Conservation (phyloP, 2,113 vertebrate species). For the Strigops habroptila region DNA sequence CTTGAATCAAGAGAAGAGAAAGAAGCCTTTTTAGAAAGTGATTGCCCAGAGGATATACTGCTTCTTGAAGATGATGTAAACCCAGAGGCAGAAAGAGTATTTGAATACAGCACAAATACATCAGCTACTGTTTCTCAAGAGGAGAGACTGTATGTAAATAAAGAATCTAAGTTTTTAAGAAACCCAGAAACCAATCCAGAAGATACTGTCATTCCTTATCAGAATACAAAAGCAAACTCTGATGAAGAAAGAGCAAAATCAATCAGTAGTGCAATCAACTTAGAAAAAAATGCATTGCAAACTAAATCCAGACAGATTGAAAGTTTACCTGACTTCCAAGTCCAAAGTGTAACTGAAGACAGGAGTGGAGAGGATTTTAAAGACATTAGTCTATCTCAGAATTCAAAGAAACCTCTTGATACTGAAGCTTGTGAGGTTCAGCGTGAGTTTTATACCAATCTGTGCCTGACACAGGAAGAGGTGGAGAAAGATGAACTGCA, state of each 20-base stretch:
- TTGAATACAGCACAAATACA: background rate
- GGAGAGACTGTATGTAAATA: background rate
- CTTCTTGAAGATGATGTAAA: background rate
- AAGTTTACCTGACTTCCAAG: background rate
- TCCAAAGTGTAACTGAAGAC: background rate
- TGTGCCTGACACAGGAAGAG: background rate
- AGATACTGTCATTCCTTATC: background rate
- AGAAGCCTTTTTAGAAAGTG: background rate
- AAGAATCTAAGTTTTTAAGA: background rate
- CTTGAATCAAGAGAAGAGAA: background rate
- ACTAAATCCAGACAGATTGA: constrained; percentile 47
- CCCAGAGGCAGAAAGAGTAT: background rate
- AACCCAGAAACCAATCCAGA: background rate
- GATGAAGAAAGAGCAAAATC: constrained; percentile 47
- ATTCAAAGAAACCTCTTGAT: background rate
- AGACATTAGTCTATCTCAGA: background rate
- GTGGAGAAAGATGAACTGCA: background rate
- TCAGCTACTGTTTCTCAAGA: constrained; percentile 26
- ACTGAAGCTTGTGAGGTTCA: background rate
- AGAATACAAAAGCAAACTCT: background rate
- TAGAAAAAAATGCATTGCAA: constrained; percentile 61
- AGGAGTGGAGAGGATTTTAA: background rate
- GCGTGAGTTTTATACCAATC: background rate
- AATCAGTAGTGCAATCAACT: constrained; percentile 7
- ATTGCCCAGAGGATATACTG: background rate